Base-by-base conservation (phyloP, 2,797 vertebrate species). In the Syngnathus acus region DNA sequence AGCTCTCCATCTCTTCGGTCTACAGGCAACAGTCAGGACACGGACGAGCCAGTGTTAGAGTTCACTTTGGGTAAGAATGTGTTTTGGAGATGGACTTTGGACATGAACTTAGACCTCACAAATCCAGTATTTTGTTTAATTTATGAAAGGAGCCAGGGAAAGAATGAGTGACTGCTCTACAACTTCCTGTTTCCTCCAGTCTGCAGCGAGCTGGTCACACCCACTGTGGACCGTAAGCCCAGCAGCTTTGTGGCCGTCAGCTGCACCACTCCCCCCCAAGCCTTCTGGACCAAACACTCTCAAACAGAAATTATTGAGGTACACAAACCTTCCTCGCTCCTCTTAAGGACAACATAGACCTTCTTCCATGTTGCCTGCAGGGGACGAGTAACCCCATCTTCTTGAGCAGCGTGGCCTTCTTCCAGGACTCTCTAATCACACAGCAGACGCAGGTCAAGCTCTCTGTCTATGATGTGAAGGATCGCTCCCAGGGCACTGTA, bases 391-490 rank as follows among this genome's bases (percentile, higher is more conserved):
- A 99, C 85, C 96, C 97, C 10, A 98, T 96, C 87, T 99, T 93
- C 87, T 92, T 99, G 77, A 98, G 97, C 91, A 99, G 97, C 68
- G 93, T 98, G 76, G 95, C 97, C 64, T 99, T 99, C 90, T 98
- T 99, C 78, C 97, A 98, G 88, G 96, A 98, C 85, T 96, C 97
- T 67, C 91, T 96, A 75, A 94, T 99, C 87, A 99, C 94, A 76
- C 96, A 98, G 89, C 95, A 98, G 93, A 99, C 97, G 43, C 97
- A 99, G 88, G 92, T 99, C 83, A 98, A 97, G 73, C 94, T 99
- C 3, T 97, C 95, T 0, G 95, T 98, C 58, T 99, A 99, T 0
- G 97, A 99, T 0, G 97, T 99, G 66, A 99, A 99, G 90, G 97
- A 99, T 54, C 93, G 95, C 88, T 92, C 96, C 77, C 97, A 99